Percentiles rank a stretch among this genome's conserved stretches.
Conservation (phyloP, 2,888 invertebrate species). For the Microdon myrmicae region DNA sequence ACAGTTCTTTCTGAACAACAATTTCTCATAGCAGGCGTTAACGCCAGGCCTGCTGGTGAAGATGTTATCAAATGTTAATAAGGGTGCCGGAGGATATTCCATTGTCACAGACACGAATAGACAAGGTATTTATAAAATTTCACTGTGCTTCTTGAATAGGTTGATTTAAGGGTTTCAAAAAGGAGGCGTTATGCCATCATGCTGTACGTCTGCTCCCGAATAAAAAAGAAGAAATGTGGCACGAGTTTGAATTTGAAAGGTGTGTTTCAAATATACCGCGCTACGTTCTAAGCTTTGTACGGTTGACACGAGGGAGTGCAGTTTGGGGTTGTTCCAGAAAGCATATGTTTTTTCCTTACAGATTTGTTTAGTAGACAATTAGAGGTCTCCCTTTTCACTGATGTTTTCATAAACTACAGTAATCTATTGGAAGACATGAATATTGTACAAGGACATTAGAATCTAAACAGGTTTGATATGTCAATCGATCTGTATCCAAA, state of each 20-base stretch:
- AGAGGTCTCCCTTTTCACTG: too few relatives aligned
- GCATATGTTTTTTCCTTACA: too few relatives aligned
- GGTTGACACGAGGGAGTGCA: too few relatives aligned
- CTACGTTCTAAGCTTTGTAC: constrained; percentile 16
- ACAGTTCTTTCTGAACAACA: constrained; percentile 17
- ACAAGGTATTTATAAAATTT: constrained; percentile 43
- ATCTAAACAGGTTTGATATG: too few relatives aligned
- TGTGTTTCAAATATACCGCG: constrained; percentile 29
- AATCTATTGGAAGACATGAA: too few relatives aligned
- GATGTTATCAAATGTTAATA: constrained; percentile 52
- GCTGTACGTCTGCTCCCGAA: constrained; percentile 7
- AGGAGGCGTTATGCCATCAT: constrained; percentile 47
- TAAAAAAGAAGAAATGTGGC: constrained; percentile 24
- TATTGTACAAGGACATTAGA: too few relatives aligned
- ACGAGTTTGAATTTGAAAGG: constrained; percentile 41
- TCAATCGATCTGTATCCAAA: too few relatives aligned
- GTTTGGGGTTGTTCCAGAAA: constrained; percentile 2
- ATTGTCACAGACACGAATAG: constrained; percentile 48
- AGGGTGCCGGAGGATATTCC: constrained; percentile 47
- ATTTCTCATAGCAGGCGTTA: constrained; percentile 41
- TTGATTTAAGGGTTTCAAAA: constrained; percentile 46
- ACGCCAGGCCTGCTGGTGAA: constrained; percentile 36
- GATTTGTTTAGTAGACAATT: too few relatives aligned
- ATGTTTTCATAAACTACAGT: too few relatives aligned
- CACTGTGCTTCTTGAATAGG: constrained; percentile 37